These are phyloP conservation scores for Syngnathus typhle DNA, from an alignment of 2,113 vertebrate species.

Conservation along the genomic window DNA sequence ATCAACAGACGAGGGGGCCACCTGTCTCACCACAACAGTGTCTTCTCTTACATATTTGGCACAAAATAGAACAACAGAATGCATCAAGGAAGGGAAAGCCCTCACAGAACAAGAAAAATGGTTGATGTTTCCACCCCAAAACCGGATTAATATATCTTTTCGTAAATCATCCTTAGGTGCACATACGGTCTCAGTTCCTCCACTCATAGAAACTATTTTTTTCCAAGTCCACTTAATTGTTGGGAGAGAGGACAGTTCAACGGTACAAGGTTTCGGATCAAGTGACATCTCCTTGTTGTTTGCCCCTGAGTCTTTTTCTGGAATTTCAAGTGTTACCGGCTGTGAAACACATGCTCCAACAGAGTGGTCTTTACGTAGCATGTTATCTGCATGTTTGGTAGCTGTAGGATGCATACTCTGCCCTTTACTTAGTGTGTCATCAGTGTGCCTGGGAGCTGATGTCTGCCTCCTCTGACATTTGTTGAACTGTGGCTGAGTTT, in stretches of 20 bases:
- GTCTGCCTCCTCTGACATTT: neutral
- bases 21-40: constrained; percentile 42
- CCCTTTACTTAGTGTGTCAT: neutral
- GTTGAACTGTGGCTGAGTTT: neutral
- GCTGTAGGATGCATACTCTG: neutral
- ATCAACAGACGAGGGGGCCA: neutral
- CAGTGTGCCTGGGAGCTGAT: neutral
- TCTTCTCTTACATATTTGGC: neutral
- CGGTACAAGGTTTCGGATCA: neutral
- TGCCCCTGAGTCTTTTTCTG: neutral
- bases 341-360: neutral
- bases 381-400: neutral
- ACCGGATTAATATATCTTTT: neutral
- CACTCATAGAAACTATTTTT: neutral
- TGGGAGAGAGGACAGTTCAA: constrained; percentile 25
- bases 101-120: neutral
- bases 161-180: fast-evolving
- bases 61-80: neutral
- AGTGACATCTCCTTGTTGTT: neutral
- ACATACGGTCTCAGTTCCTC: neutral
- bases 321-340: neutral
- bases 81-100: neutral
- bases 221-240: constrained; percentile 28
- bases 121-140: constrained; percentile 17
- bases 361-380: neutral